Conservation (phyloP, 2,888 invertebrate species). For the Erebia aethiops region DNA sequence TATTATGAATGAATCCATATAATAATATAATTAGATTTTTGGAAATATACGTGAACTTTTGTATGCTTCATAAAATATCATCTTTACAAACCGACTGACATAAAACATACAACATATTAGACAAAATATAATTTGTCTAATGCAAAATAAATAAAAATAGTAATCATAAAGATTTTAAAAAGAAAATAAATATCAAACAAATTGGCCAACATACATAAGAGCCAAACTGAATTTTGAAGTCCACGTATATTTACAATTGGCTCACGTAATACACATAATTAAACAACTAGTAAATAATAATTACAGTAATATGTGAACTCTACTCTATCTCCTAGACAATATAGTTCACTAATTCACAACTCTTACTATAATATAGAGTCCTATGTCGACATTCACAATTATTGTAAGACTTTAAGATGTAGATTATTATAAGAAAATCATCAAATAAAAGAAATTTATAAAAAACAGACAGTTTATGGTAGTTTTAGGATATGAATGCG, state of each 20-base stretch:
- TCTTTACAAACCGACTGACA: too few relatives aligned
- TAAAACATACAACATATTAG: too few relatives aligned
- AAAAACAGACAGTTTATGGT: constrained; percentile 15
- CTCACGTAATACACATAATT: background rate
- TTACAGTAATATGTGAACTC: constrained; percentile 34
- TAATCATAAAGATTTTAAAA: too few relatives aligned
- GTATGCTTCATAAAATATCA: background rate
- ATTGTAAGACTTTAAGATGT: constrained; percentile 45
- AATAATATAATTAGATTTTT: background rate
- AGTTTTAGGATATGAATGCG: constrained; percentile 21
- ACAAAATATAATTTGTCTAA: too few relatives aligned
- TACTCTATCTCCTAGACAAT: constrained; percentile 49
- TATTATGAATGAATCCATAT: constrained; percentile 1
- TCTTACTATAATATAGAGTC: constrained; percentile 34
- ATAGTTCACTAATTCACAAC: constrained; percentile 46
- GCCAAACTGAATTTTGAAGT: background rate
- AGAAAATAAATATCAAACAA: too few relatives aligned
- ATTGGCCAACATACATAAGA: too few relatives aligned
- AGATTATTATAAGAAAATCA: constrained; percentile 39
- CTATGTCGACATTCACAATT: constrained; percentile 43
- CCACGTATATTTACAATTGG: constrained; percentile 5
- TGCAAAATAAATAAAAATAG: too few relatives aligned
- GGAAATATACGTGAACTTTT: constrained; percentile 13
- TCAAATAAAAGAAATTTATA: constrained; percentile 21
- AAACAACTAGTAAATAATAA: constrained; percentile 10